phyloP scores from a whole-genome alignment of 2,797 vertebrate species.

The Rhynchotus rufescens region DNA sequence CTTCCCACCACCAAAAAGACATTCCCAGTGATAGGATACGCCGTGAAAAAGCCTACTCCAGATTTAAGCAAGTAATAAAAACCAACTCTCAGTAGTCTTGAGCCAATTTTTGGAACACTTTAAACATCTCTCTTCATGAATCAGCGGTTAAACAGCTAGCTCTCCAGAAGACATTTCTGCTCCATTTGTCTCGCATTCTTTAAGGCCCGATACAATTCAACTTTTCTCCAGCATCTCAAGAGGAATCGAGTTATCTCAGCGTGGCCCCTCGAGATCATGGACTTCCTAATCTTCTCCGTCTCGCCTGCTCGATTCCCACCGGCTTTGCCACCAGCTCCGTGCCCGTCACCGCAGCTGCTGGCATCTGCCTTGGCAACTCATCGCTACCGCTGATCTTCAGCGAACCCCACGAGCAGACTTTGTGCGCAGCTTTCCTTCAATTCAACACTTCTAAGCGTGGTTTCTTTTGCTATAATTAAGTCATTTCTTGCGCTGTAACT shows the following conservation, averaged over 20 bases:
- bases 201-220: not conserved
- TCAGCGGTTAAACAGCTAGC: fast-evolving
- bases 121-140: not conserved
- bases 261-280: not conserved
- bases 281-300: not conserved
- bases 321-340: not conserved
- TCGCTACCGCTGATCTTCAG: not conserved
- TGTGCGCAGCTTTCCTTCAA: not conserved
- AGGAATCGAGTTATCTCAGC: not conserved
- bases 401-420: not conserved
- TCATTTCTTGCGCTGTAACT: not conserved
- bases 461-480: not conserved
- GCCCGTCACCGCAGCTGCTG: not conserved
- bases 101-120: not conserved
- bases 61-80: not conserved
- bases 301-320: not conserved
- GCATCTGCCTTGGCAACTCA: not conserved
- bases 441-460: not conserved
- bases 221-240: not conserved
- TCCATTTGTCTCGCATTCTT: fast-evolving
- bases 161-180: not conserved
- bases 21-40: not conserved
- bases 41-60: not conserved
- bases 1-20: not conserved
- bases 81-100: not conserved